phyloP scores from a whole-genome alignment of 2,113 vertebrate genomes.

The Epinephelus moara region DNA sequence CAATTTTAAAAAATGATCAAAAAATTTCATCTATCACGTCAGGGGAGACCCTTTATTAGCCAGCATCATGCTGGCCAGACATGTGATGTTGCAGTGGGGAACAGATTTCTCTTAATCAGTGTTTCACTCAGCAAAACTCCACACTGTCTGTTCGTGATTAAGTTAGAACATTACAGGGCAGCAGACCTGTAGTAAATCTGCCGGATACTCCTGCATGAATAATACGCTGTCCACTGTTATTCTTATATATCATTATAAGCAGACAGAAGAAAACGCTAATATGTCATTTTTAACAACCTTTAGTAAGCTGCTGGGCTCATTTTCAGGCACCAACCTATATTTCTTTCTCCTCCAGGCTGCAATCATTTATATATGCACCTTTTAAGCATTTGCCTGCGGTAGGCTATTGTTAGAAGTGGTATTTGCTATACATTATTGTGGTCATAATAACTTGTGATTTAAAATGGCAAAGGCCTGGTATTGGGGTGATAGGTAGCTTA shows the following conservation, averaged over 20 bases:
- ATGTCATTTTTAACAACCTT: slow-evolving; percentile 17
- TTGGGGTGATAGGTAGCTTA: not conserved
- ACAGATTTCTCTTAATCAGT: not conserved
- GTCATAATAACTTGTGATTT: slow-evolving; percentile 26
- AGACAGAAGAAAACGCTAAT: not conserved
- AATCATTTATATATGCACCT: slow-evolving; percentile 11
- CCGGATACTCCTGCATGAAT: not conserved
- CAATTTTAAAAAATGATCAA: too few relatives aligned
- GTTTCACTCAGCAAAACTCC: slow-evolving; percentile 3
- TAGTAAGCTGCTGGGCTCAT: slow-evolving; percentile 17
- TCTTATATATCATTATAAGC: not conserved
- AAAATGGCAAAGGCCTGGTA: slow-evolving; percentile 9
- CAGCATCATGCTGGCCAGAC: not conserved
- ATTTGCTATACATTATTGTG: not conserved
- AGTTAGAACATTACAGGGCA: not conserved
- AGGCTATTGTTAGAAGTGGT: not conserved
- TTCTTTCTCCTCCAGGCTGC: slow-evolving; percentile 28
- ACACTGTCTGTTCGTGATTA: slow-evolving; percentile 3
- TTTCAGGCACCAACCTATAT: slow-evolving; percentile 16
- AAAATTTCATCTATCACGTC: not conserved
- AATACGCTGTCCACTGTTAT: not conserved
- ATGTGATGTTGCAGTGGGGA: slow-evolving; percentile 3
- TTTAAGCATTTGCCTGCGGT: slow-evolving; percentile 22
- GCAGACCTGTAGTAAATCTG: slow-evolving; percentile 7
- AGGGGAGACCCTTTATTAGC: slow-evolving; percentile 6